Evolutionary conservation across 2,888 invertebrate species (phyloP).

Genomic region (Pheosia tremula): DNA sequence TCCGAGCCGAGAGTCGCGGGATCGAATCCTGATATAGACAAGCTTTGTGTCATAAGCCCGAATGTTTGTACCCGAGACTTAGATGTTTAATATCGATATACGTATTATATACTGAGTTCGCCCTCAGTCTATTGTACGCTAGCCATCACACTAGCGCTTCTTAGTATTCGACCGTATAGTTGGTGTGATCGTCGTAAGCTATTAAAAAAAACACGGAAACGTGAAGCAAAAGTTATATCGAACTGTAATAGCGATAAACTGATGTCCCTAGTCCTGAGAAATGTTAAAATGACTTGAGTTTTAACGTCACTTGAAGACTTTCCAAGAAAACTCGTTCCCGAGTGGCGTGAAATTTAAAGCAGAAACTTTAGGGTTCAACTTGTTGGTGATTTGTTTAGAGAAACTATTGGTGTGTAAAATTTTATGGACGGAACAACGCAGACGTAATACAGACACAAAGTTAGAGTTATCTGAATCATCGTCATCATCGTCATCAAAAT

Average conservation of each 20-base stretch:
- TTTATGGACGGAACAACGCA: slow-evolving; percentile 18
- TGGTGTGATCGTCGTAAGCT: too few species aligned
- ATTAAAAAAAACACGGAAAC: too few species aligned
- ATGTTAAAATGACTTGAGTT: background rate
- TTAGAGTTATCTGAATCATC: background rate
- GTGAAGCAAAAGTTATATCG: slow-evolving; percentile 14
- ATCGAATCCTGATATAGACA: too few species aligned
- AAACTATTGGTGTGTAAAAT: slow-evolving; percentile 24
- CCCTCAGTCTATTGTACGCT: too few species aligned
- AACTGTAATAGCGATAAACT: slow-evolving; percentile 20
- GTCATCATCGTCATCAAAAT: background rate
- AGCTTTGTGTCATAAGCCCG: too few species aligned
- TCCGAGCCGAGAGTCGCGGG: too few species aligned
- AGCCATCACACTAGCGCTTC: too few species aligned
- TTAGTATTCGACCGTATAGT: too few species aligned
- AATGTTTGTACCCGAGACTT: too few species aligned
- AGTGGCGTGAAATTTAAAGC: slow-evolving; percentile 19
- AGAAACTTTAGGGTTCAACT: slow-evolving; percentile 15
- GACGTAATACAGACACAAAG: slow-evolving; percentile 8
- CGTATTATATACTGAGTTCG: too few species aligned
- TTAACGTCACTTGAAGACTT: slow-evolving; percentile 1
- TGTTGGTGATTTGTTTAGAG: slow-evolving; percentile 21
- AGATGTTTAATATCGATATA: too few species aligned
- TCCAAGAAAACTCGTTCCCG: slow-evolving; percentile 1
- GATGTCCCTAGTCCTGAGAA: background rate